Base-by-base conservation (phyloP, 2,113 vertebrate genomes). In the Carassius auratus region DNA sequence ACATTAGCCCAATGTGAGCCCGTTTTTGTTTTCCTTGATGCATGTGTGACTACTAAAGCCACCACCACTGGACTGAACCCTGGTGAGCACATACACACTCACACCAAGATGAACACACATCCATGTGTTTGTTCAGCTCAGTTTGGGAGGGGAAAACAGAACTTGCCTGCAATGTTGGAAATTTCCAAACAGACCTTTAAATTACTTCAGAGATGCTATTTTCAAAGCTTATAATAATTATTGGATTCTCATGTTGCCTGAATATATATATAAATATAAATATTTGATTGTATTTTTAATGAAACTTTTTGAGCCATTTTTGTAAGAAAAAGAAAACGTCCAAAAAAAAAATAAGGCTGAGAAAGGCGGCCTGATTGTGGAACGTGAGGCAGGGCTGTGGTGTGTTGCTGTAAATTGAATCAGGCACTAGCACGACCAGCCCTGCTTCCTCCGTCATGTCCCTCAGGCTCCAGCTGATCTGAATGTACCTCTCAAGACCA, bases 401-500 rank as follows among this genome's bases (percentile, higher is more conserved):
- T 75, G 62, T 84, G 52, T 36, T 85, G 85, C 87, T 85, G 55
- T 66, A 62, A 45, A 15, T 55, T 17, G 33, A 62, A 36, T 21
- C 48, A 3, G 77, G 71, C 84, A 83, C 73, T 68, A 71, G 62
- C 71, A 79, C 77, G 66, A 87, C 88, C 90, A 87, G 85, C 82
- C 87, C 78, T 36, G 12, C 86, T 82, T 36, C 78, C 77, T 74
- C 81, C 86, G 88, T 91, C 85, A 74, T 88, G 83, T 81, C 66
- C 73, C 64, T 84, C 86, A 77, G 89, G 77, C 88, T 90, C 91
- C 89, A 84, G 90, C 92, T 68, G 86, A 93, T 91, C 88, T 94
- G 95, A 95, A 95, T 95, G 94, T 95, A 95, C 92, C 92, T 92
- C 92, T 94, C 91, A 88, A 91, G 91, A 92, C 89, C 86, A 88